A percentile compares a stretch with the other conserved stretches of the same genome.
These are phyloP conservation scores for Adelognathus sp. DNA, from an alignment of 2,888 invertebrate species.

Conservation along the genomic window DNA sequence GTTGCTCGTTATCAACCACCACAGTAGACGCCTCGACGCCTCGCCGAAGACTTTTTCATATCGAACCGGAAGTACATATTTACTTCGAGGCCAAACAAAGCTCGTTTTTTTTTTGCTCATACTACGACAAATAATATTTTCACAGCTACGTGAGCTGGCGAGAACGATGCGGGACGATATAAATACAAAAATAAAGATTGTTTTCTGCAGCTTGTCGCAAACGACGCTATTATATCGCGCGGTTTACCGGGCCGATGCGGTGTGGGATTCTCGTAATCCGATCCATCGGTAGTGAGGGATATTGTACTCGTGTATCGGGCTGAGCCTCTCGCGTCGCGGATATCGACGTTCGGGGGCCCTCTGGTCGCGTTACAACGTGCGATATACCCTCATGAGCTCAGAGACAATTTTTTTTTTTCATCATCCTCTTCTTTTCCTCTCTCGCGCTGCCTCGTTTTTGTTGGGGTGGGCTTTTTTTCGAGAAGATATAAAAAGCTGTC, in stretches of 20 bases:
- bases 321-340: not conserved
- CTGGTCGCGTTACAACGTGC: not conserved
- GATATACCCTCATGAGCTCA: not conserved
- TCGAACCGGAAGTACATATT: not conserved
- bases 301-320: not conserved
- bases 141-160: not conserved
- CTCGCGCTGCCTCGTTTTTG: too few species aligned
- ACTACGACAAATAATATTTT: not conserved
- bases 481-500: not conserved
- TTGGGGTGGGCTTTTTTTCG: too few species aligned
- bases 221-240: not conserved
- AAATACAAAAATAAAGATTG: not conserved
- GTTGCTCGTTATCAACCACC: not conserved
- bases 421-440: not conserved
- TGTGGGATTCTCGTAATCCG: not conserved
- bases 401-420: not conserved
- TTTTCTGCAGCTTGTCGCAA: not conserved
- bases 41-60: not conserved
- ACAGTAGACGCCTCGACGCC: not conserved
- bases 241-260: too few species aligned
- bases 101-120: too few species aligned
- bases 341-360: not conserved
- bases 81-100: not conserved
- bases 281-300: constrained; percentile 2
- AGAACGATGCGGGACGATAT: not conserved